Evolutionary conservation across 2,888 invertebrate genomes (phyloP), one percentile per base, ranked within the genome.

Genomic region (Tachina lurida): DNA sequence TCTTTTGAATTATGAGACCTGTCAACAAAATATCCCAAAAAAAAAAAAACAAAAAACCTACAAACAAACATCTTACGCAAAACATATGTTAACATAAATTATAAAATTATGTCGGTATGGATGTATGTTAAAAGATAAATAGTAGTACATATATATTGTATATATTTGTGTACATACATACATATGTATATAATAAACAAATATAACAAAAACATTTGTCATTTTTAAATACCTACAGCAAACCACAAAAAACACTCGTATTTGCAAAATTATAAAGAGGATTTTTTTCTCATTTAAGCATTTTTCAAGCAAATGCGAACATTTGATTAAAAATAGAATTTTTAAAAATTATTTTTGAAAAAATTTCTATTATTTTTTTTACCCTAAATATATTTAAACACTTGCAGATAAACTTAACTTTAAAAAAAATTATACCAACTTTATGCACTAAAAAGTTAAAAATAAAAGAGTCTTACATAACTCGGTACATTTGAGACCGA

Each of bases 31-130:
- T 79, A 71, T 43, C 41, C 71, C 65, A 58, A 43, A 75, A 58
- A 41, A 58, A 41, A 70, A 70, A 60, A 12, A 71, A 70, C 62
- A 10, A 75, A 41, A 83, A 68, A 62, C 15, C 67, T 52, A 73
- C 65, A 73, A 67, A 67, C 56, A 77, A 67, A 58, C 41, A 47
- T 43, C 49, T 67, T 67, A 79, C 52, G 76, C 7, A 67, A 74
- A 76, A 80, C 84, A 76, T 60, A 76, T 84, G 84, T 84, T 80
- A 80, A 76, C 79, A 84, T 84, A 80, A 76, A 76, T 80, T 60
- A 84, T 56, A 17, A 56, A 67, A 65, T 56, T 43, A 70, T 45
- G 15, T 3, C 31, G 5, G 31, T 31, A 31, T 31, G 31, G 5
- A 58, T 9, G n/a, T 31, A 43, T 62, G 62, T 43, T 43, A n/a